phyloP scores from a whole-genome alignment of 2,797 vertebrate genomes.

The Pelochelys cantorii region DNA sequence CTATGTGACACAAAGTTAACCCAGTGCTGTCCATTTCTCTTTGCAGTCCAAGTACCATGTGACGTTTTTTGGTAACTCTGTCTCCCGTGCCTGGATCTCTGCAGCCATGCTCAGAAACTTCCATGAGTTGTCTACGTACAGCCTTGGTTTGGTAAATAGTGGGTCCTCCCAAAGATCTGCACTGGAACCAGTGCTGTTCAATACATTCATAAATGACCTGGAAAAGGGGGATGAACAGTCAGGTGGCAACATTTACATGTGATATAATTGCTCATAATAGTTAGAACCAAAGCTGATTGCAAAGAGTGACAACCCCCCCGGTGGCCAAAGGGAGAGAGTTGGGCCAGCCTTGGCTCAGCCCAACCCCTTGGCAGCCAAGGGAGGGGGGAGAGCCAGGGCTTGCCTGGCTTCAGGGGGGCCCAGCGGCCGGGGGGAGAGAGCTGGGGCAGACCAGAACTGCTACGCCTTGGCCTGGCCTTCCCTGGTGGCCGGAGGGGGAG shows the following conservation, averaged over 20 bases:
- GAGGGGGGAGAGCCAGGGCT: too few relatives aligned
- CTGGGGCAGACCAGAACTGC: too few relatives aligned
- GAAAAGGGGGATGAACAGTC: not conserved
- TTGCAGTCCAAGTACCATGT: conserved; percentile 82
- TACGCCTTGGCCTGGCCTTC: too few relatives aligned
- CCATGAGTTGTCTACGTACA: conserved; percentile 57
- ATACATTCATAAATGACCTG: not conserved
- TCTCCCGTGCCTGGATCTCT: conserved; percentile 79
- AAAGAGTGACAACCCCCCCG: not conserved
- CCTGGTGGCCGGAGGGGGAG: too few relatives aligned
- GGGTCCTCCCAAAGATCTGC: not conserved
- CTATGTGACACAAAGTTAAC: not conserved
- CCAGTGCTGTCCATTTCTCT: not conserved
- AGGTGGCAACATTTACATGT: not conserved
- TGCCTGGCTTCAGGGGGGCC: too few relatives aligned
- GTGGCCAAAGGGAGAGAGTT: too few relatives aligned
- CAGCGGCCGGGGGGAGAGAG: too few relatives aligned
- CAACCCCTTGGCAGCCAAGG: too few relatives aligned
- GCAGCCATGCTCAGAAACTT: conserved; percentile 76
- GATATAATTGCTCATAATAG: not conserved
- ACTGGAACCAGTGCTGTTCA: not conserved
- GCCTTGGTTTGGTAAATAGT: conserved; percentile 60
- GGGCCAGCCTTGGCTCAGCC: too few relatives aligned
- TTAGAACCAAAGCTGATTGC: not conserved
- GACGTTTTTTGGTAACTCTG: conserved; percentile 80